Base-by-base conservation (phyloP, 2,888 invertebrate species). In the Silvanus unidentatus region DNA sequence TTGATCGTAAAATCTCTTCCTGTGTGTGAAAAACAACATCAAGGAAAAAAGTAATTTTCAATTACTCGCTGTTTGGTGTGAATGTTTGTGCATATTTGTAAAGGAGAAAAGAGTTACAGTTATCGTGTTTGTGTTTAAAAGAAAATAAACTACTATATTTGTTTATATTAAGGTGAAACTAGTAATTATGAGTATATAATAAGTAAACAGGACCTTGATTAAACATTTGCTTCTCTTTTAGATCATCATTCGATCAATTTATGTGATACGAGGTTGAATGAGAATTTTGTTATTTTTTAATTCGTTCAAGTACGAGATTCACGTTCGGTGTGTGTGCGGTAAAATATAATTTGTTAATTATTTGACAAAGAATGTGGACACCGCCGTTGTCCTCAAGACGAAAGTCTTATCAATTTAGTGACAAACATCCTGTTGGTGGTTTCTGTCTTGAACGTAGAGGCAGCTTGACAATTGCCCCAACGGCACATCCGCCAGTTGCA, bases 371-470 rank as follows among this genome's bases (percentile, higher is more conserved):
- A 34, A 49, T 47, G 49, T 47, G 49, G 49, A 42, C 49, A 29
- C 49, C 49, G 40, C 44, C 46, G 12, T 40, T 52, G 38, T 44
- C 43, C 11, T 47, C 51, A 12, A n/a, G 32, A 12, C 32, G 32
- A 4, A 22, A 22, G 8, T 22, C 22, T 3, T 22, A 5, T 22
- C 22, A 22, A 22, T 5, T 22, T 22, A 5, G 22, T 22, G 22
- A 38, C 11, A 40, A 35, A 12, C 55, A 57, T 13, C 48, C 48
- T 28, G 45, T 45, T n/a, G 52, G 47, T 39, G 38, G 42, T 49
- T 36, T 44, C 48, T 32, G 35, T n/a, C 12, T 57, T 9, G 60
- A 65, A 50, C 57, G 68, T 3, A 56, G 69, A 40, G 63, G 64
- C 15, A 69, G 69, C 50, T 57, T 66, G 48, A 58, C 55, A 29